phyloP scores from a whole-genome alignment of 2,113 vertebrate species.

The Theristicus caerulescens region DNA sequence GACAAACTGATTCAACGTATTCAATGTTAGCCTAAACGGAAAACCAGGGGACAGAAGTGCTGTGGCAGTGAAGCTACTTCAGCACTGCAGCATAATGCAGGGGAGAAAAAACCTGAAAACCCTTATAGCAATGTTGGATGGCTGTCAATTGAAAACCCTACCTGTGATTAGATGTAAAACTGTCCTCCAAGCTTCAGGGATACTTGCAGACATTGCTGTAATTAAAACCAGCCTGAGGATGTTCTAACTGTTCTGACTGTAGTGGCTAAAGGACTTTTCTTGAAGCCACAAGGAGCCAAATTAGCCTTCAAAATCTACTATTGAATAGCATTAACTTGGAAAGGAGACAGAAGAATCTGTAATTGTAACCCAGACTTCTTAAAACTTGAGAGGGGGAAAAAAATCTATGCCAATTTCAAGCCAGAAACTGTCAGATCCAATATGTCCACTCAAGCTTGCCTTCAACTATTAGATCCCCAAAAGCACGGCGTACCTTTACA shows the following conservation, averaged over 20 bases:
- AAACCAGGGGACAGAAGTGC: background rate
- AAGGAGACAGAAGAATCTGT: background rate
- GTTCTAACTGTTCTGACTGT: background rate
- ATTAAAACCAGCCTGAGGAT: background rate
- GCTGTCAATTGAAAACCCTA: background rate
- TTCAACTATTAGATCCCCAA: background rate
- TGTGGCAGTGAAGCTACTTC: background rate
- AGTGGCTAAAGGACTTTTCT: background rate
- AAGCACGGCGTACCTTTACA: background rate
- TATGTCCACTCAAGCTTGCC: background rate
- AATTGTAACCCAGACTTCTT: background rate
- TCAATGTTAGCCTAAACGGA: background rate
- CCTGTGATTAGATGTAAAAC: background rate
- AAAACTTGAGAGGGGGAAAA: background rate
- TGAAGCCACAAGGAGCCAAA: background rate
- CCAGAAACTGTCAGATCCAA: background rate
- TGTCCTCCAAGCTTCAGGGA: background rate
- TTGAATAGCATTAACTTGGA: background rate
- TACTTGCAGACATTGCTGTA: background rate
- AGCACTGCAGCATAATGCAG: background rate
- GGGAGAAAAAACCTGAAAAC: background rate
- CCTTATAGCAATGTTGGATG: background rate
- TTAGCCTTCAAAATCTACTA: background rate
- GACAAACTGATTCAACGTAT: background rate
- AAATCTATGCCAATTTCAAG: background rate